Conservation (phyloP, 2,888 invertebrate species). For the Ophioninae sp. region DNA sequence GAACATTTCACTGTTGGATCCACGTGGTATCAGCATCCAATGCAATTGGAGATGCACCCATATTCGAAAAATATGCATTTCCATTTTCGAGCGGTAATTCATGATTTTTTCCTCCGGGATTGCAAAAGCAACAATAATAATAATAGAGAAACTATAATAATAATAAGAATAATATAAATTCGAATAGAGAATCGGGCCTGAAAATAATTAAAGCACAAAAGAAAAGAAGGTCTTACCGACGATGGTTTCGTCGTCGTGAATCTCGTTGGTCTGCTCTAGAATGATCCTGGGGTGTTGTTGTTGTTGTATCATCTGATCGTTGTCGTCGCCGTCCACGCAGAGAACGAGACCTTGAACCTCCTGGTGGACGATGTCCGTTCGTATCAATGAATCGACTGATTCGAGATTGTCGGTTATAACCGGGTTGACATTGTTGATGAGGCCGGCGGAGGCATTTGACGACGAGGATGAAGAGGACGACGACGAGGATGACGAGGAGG, state of each 20-base stretch:
- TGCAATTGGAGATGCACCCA: background rate
- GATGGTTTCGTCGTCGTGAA: constrained; percentile 66
- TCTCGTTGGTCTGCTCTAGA: constrained; percentile 67
- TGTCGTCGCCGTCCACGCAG: background rate
- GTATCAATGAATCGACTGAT: constrained; percentile 61
- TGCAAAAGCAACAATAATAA: background rate
- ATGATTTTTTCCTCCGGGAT: background rate
- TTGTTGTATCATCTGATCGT: constrained; percentile 65
- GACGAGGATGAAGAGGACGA: constrained; percentile 64
- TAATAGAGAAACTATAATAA: background rate
- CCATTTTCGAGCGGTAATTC: background rate
- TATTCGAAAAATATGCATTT: background rate
- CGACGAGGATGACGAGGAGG: constrained; percentile 62
- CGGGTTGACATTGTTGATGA: constrained; percentile 62
- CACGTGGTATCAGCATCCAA: background rate
- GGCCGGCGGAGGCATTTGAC: constrained; percentile 31
- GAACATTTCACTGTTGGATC: background rate
- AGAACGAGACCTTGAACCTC: constrained; percentile 56
- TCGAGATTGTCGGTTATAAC: constrained; percentile 63
- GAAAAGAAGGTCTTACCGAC: constrained; percentile 23
- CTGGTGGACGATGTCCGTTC: constrained; percentile 64
- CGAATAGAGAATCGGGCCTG: too few species aligned
- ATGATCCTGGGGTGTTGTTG: constrained; percentile 62
- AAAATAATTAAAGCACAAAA: background rate
- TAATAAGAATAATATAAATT: background rate